Conservation (phyloP, 2,888 invertebrate species). For the Coelopa pilipes region DNA sequence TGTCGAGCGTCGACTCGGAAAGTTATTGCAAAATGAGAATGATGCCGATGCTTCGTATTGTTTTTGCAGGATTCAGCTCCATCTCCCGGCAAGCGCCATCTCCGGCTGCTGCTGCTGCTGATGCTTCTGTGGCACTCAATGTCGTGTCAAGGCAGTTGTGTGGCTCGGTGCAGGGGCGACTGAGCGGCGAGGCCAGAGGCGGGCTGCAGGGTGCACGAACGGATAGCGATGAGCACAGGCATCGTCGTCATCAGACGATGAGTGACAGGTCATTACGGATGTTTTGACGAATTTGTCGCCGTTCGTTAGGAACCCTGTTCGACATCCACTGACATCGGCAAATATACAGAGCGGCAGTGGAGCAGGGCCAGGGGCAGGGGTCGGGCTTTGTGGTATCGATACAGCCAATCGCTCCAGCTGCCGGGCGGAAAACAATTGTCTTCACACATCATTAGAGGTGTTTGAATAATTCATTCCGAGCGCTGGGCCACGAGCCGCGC, state of each 20-base stretch:
- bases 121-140: background rate
- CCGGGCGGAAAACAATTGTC: too few relatives aligned
- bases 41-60: constrained; percentile 1
- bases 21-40: background rate
- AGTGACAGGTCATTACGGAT: constrained; percentile 23
- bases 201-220: background rate
- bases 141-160: too few relatives aligned
- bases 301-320: background rate
- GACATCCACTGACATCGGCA: background rate
- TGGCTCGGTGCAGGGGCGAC: background rate
- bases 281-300: constrained; percentile 23
- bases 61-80: background rate
- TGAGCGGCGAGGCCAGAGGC: background rate
- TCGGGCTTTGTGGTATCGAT: too few relatives aligned
- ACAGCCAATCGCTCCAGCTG: too few relatives aligned
- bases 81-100: background rate
- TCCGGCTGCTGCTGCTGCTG: constrained; percentile 9
- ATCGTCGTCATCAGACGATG: constrained; percentile 21
- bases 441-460: too few relatives aligned
- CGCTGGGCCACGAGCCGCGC: too few relatives aligned
- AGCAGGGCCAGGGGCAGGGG: too few relatives aligned
- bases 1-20: constrained; percentile 23
- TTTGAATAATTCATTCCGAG: too few relatives aligned
- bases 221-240: too few relatives aligned
- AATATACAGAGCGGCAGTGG: background rate